Conservation (phyloP, 92 coral and sea anemone genomes). For the Phenganax subtilis region DNA sequence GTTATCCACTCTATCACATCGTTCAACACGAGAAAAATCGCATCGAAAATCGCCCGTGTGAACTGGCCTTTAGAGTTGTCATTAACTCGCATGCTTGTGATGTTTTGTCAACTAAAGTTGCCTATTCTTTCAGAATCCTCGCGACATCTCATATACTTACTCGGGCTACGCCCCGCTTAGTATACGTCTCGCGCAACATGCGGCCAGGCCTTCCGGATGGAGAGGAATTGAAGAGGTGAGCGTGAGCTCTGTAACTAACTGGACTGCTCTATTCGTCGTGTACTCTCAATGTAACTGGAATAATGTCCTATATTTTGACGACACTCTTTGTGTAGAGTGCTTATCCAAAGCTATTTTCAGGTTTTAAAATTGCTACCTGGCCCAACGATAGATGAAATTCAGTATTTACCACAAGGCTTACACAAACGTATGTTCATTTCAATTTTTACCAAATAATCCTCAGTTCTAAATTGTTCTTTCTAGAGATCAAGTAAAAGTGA, state of each 20-base stretch:
- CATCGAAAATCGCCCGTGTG: too few relatives aligned
- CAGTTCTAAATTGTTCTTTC: neutral
- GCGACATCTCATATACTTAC: slow-evolving; percentile 90
- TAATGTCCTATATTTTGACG: neutral
- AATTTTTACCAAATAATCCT: neutral
- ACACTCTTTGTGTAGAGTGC: neutral
- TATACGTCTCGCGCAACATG: slow-evolving; percentile 88
- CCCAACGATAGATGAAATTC: slow-evolving; percentile 84
- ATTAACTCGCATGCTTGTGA: too few relatives aligned
- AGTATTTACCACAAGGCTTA: slow-evolving; percentile 85
- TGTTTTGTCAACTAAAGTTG: too few relatives aligned
- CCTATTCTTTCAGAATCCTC: slow-evolving; percentile 64
- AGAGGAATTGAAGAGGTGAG: slow-evolving; percentile 92
- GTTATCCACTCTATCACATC: too few relatives aligned
- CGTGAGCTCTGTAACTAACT: neutral
- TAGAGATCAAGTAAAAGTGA: neutral
- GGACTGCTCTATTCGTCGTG: neutral
- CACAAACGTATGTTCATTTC: slow-evolving; percentile 70
- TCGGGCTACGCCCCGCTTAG: slow-evolving; percentile 98
- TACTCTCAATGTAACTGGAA: neutral
- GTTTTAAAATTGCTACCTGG: slow-evolving; percentile 88
- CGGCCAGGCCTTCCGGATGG: slow-evolving; percentile 98
- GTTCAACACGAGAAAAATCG: too few relatives aligned
- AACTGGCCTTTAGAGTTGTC: too few relatives aligned
- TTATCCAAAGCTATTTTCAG: slow-evolving; percentile 32